phyloP scores from a whole-genome alignment of 2,797 vertebrate genomes.

The Poeciliopsis presidionis region DNA sequence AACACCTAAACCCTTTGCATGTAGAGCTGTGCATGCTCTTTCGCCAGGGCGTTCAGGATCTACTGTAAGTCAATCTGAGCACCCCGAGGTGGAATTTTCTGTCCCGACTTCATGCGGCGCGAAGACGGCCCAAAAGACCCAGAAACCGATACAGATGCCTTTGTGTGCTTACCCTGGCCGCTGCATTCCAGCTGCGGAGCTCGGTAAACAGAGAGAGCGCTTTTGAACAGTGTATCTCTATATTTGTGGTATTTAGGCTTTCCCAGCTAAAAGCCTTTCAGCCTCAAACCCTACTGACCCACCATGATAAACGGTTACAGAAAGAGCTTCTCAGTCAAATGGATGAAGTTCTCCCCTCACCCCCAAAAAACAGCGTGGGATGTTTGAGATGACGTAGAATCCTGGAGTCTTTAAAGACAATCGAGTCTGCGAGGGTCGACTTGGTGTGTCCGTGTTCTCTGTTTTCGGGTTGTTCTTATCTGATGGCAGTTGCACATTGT shows the following conservation, averaged over 20 bases:
- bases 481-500: background rate
- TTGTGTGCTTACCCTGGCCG: conserved; percentile 30
- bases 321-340: conserved; percentile 16
- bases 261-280: conserved; percentile 48
- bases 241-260: conserved; percentile 61
- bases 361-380: conserved; percentile 12
- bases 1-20: conserved; percentile 9
- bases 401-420: conserved; percentile 16
- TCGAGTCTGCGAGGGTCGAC: conserved; percentile 12
- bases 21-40: conserved; percentile 38
- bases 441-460: conserved; percentile 13
- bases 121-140: conserved; percentile 59
- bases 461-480: conserved; percentile 23
- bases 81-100: conserved; percentile 38
- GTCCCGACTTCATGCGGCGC: conserved; percentile 44
- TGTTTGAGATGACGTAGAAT: conserved; percentile 25
- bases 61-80: conserved; percentile 37
- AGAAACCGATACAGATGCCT: conserved; percentile 55
- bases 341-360: conserved; percentile 10
- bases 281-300: conserved; percentile 40
- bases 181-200: conserved; percentile 71
- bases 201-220: conserved; percentile 56
- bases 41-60: conserved; percentile 14
- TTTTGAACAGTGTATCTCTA: conserved; percentile 29
- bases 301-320: conserved; percentile 29